phyloP scores from a whole-genome alignment of 2,113 vertebrate species.

The Ondatra zibethicus region DNA sequence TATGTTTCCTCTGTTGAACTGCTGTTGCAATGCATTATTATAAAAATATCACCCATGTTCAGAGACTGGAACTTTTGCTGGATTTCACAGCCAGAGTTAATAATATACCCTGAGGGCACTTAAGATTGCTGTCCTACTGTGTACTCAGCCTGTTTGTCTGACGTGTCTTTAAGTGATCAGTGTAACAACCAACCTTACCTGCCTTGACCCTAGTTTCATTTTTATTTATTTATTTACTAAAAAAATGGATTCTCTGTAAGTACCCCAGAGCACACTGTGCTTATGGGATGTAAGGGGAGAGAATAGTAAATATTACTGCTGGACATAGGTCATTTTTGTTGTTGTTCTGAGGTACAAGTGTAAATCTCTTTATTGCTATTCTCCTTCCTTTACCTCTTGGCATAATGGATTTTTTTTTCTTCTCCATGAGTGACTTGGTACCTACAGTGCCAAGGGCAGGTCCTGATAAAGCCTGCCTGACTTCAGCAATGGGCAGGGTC shows the following conservation, averaged over 20 bases:
- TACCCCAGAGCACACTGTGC: not conserved
- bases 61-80: not conserved
- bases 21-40: not conserved
- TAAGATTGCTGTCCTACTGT: not conserved
- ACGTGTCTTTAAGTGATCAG: not conserved
- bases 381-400: not conserved
- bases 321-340: not conserved
- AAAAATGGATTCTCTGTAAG: not conserved
- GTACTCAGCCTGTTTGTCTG: not conserved
- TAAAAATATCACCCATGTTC: not conserved
- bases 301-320: not conserved
- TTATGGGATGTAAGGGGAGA: not conserved
- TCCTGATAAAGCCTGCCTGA: not conserved
- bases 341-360: not conserved
- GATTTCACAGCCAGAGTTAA: not conserved
- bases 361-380: not conserved
- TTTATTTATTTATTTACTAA: conserved; percentile 27
- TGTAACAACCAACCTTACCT: not conserved
- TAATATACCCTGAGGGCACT: not conserved
- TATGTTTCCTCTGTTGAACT: not conserved
- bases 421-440: not conserved
- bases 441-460: not conserved
- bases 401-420: not conserved
- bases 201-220: not conserved
- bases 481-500: not conserved